A percentile compares a stretch with the other conserved stretches of the same genome.
These are phyloP conservation scores for Ancistrus triradiatus DNA, from an alignment of 2,113 vertebrate species.

Conservation along the genomic window DNA sequence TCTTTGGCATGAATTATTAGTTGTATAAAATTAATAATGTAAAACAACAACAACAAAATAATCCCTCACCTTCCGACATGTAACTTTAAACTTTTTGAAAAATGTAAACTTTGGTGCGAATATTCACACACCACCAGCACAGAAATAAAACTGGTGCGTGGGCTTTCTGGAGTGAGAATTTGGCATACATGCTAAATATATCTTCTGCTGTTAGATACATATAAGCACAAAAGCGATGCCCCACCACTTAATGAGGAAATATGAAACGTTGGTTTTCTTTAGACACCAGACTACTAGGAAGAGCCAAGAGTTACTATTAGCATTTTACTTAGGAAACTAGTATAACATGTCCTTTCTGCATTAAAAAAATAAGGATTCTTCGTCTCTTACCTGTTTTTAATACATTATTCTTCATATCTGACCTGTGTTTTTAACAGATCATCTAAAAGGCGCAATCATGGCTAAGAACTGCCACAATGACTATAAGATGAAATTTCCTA, in stretches of 20 bases:
- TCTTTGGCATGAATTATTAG: too few species aligned
- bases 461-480: constrained; percentile 86
- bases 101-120: constrained; percentile 23
- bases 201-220: constrained; percentile 35
- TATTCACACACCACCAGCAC: constrained; percentile 13
- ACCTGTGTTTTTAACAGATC: constrained; percentile 53
- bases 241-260: constrained; percentile 34
- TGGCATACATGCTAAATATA: constrained; percentile 48
- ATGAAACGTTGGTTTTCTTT: constrained; percentile 38
- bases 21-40: too few species aligned
- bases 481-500: constrained; percentile 78
- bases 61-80: too few species aligned
- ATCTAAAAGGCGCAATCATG: constrained; percentile 70
- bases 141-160: constrained; percentile 31
- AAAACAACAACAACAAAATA: too few species aligned
- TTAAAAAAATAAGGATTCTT: background rate
- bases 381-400: too few species aligned
- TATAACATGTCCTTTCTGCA: background rate
- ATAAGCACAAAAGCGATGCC: constrained; percentile 27
- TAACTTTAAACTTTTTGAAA: too few species aligned
- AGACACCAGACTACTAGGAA: constrained; percentile 1
- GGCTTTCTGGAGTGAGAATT: constrained; percentile 23
- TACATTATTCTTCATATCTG: background rate
- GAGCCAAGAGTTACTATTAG: background rate
- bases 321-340: background rate